Conservation (phyloP, 2,888 invertebrate genomes). For the Tenthredo distinguenda region DNA sequence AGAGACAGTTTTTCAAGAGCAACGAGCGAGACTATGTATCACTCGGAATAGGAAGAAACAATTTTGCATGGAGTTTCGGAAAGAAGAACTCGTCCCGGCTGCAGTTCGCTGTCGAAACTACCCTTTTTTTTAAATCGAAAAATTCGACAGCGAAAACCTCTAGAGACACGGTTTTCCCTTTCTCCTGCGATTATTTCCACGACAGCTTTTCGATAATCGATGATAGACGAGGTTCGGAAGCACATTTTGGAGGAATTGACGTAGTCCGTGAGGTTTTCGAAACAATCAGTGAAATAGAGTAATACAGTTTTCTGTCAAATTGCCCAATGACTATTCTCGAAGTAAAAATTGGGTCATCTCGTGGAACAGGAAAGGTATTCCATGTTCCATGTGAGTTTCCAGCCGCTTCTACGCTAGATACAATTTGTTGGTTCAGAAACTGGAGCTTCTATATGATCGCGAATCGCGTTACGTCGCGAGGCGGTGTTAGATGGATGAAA, state of each 20-base stretch:
- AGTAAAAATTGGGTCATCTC: too few relatives aligned
- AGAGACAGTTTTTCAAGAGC: background rate
- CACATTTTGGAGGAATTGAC: background rate
- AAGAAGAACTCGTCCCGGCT: too few relatives aligned
- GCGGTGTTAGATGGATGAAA: slow-evolving; percentile 40
- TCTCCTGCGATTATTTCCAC: background rate
- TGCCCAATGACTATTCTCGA: background rate
- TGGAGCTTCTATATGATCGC: background rate
- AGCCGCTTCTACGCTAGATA: too few relatives aligned
- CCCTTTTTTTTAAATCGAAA: too few relatives aligned
- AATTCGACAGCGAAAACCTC: background rate
- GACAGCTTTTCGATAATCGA: background rate
- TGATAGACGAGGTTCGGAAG: background rate
- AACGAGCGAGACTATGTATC: too few relatives aligned
- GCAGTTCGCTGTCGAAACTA: too few relatives aligned
- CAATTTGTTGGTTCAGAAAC: background rate
- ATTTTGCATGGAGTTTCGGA: too few relatives aligned
- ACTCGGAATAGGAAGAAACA: too few relatives aligned
- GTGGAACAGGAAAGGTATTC: too few relatives aligned
- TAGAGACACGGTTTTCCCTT: background rate
- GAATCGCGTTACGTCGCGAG: background rate
- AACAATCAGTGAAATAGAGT: background rate
- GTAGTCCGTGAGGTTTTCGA: background rate
- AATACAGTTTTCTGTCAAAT: background rate
- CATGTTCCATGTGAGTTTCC: background rate